A percentile compares a stretch with the other conserved stretches of the same genome.
Evolutionary conservation across 2,113 vertebrate species (phyloP).

Genomic region (Phoxinus phoxinus): DNA sequence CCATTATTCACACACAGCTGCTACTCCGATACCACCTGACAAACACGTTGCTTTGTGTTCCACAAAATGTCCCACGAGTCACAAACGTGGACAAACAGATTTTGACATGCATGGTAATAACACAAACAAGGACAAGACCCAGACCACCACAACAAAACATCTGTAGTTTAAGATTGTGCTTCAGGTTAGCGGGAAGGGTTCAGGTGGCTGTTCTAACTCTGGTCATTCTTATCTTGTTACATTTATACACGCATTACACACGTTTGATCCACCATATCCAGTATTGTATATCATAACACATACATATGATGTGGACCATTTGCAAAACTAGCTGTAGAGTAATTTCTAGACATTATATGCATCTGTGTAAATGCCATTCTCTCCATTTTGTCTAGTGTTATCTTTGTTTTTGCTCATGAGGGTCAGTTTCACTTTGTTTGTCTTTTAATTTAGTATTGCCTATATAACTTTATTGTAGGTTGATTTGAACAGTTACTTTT

Average conservation of each 20-base stretch:
- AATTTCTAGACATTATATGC: not conserved
- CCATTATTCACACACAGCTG: slow-evolving; percentile 79
- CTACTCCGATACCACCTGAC: slow-evolving; percentile 53
- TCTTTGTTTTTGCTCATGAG: not conserved
- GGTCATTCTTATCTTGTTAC: slow-evolving; percentile 8
- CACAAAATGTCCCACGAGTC: slow-evolving; percentile 15
- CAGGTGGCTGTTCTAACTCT: not conserved
- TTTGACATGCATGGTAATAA: not conserved
- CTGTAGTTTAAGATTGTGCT: not conserved
- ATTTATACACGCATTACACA: not conserved
- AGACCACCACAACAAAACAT: slow-evolving; percentile 17
- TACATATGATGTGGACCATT: not conserved
- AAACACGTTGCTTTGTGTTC: slow-evolving; percentile 11
- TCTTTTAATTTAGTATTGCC: not conserved
- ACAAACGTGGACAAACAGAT: slow-evolving; percentile 11
- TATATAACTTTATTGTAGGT: not conserved
- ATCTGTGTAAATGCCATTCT: not conserved
- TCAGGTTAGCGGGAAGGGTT: not conserved
- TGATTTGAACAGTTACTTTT: not conserved
- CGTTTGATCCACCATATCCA: slow-evolving; percentile 8
- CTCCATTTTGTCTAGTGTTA: not conserved
- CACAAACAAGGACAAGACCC: not conserved
- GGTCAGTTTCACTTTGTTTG: not conserved
- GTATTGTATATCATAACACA: not conserved
- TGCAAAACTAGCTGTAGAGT: not conserved